Percentiles rank a stretch among this genome's conserved stretches.
Evolutionary conservation across 2,888 invertebrate genomes (phyloP).

Genomic region (Brachylomia viminalis): DNA sequence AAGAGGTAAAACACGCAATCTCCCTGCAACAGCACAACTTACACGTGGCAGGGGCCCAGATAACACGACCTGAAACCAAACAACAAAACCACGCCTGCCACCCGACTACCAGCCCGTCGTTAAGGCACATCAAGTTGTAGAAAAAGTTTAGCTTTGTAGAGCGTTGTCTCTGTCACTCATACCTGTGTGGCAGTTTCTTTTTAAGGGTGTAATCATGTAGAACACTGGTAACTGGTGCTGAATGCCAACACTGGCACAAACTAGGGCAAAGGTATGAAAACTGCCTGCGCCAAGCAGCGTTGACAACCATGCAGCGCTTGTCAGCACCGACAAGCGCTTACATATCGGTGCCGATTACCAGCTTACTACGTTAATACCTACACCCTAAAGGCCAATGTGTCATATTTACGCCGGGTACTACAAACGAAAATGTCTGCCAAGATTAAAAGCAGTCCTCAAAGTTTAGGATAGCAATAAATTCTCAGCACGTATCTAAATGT

Average conservation of each 20-base stretch:
- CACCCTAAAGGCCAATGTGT: background rate
- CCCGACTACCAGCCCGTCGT: too few relatives aligned
- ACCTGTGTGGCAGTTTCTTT: too few relatives aligned
- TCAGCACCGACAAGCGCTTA: background rate
- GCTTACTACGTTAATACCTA: background rate
- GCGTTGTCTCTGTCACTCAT: too few relatives aligned
- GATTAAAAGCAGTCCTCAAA: conserved; percentile 48
- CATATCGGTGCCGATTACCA: background rate
- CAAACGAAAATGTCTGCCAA: background rate
- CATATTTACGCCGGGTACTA: background rate
- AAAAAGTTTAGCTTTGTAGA: too few relatives aligned
- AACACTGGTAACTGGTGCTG: background rate
- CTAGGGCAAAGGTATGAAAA: background rate
- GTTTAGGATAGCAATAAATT: conserved; percentile 67
- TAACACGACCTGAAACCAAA: too few relatives aligned
- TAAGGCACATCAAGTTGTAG: too few relatives aligned
- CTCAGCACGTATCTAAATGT: conserved; percentile 70
- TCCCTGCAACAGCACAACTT: too few relatives aligned
- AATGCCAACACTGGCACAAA: too few relatives aligned
- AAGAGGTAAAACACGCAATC: too few relatives aligned
- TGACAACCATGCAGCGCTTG: background rate
- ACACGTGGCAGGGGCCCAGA: too few relatives aligned
- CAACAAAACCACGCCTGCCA: too few relatives aligned
- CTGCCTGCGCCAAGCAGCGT: background rate
- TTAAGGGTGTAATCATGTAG: background rate